Conservation (phyloP, 2,888 invertebrate species). For the Napeogenes sylphis region DNA sequence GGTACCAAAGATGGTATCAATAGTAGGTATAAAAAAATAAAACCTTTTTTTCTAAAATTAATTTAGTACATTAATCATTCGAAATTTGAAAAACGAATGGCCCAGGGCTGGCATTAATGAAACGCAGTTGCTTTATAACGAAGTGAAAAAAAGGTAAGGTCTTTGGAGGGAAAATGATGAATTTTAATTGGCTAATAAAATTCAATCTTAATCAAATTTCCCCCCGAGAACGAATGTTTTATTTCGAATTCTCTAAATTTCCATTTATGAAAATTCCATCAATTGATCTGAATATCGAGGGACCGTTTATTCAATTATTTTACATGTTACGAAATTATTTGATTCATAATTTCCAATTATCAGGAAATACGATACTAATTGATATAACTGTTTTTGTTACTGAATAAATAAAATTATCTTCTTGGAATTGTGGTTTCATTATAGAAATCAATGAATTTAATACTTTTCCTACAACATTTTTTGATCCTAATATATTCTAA, state of each 20-base stretch:
- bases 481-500: no score
- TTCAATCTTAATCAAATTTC: constrained; percentile 52
- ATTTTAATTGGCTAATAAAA: constrained; percentile 58
- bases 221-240: constrained; percentile 35
- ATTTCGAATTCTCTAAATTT: constrained; percentile 30
- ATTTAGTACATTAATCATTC: not conserved
- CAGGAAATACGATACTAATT: no score
- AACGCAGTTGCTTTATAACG: constrained; percentile 40
- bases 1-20: no score
- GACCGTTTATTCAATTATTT: not conserved
- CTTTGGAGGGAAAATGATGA: constrained; percentile 39
- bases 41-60: not conserved
- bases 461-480: no score
- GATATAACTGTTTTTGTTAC: no score
- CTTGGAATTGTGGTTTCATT: no score
- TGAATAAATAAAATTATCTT: no score
- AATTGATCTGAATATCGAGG: constrained; percentile 9
- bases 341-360: not conserved
- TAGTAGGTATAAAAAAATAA: not conserved
- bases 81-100: constrained; percentile 3
- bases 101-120: constrained; percentile 28
- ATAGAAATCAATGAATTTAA: no score
- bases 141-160: constrained; percentile 40
- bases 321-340: not conserved
- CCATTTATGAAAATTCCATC: constrained; percentile 18